Percentiles rank a stretch among this genome's conserved stretches.
Evolutionary conservation across 2,113 vertebrate species (phyloP).

Genomic region (Aythya baeri): DNA sequence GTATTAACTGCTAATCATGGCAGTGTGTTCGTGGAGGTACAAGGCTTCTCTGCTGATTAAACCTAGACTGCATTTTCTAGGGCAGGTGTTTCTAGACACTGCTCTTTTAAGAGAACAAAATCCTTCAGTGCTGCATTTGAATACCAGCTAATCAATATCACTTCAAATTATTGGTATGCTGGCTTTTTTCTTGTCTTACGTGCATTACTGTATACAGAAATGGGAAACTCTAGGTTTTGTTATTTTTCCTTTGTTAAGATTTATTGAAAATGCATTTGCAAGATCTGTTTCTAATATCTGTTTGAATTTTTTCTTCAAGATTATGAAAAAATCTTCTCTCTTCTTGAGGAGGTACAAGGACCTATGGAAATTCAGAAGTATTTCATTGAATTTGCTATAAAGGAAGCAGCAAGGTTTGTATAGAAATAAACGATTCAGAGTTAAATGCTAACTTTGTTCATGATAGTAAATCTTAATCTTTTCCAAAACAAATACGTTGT

Average conservation of each 20-base stretch:
- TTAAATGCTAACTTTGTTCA: background rate
- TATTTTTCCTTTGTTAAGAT: background rate
- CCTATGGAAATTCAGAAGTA: constrained; percentile 88
- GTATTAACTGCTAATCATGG: background rate
- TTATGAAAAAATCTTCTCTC: constrained; percentile 88
- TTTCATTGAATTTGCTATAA: constrained; percentile 96
- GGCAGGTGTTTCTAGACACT: background rate
- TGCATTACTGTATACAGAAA: background rate
- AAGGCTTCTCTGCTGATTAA: background rate
- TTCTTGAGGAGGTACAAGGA: constrained; percentile 93
- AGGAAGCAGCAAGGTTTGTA: constrained; percentile 92
- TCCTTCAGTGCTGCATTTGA: background rate
- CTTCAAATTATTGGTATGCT: background rate
- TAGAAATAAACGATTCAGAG: accelerated
- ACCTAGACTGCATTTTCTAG: background rate
- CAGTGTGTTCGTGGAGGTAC: background rate
- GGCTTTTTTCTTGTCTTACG: background rate
- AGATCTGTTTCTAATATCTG: background rate
- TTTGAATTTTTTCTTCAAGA: constrained; percentile 75
- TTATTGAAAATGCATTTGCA: background rate
- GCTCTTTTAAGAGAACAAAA: background rate
- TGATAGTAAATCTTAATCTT: background rate
- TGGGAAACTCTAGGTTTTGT: background rate
- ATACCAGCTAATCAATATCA: background rate
- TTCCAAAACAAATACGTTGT: background rate